These are phyloP conservation scores for Mastomys coucha DNA, from an alignment of 2,113 vertebrate genomes.

Conservation along the genomic window DNA sequence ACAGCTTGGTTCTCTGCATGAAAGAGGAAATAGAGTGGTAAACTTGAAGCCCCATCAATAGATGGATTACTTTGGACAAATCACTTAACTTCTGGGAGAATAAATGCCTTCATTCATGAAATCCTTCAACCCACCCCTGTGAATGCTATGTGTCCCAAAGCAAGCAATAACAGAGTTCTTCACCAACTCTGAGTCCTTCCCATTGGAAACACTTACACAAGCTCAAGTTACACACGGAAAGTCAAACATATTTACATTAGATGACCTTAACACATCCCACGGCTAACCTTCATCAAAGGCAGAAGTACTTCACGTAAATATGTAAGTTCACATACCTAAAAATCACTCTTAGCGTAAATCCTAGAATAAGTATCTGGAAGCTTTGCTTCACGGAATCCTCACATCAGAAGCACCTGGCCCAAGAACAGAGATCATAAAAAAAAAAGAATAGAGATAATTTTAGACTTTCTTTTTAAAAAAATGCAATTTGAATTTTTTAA, in stretches of 20 bases:
- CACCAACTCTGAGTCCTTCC: neutral
- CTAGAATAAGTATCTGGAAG: slow-evolving; percentile 8
- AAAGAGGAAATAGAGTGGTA: neutral
- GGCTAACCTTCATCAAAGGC: slow-evolving; percentile 26
- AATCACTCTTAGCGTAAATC: neutral
- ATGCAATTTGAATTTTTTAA: neutral
- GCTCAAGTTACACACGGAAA: slow-evolving; percentile 51
- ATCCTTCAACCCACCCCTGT: neutral
- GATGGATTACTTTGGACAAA: slow-evolving; percentile 27
- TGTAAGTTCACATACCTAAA: slow-evolving; percentile 6
- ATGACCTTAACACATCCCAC: slow-evolving; percentile 29
- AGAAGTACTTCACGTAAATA: slow-evolving; percentile 39
- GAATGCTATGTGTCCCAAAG: neutral
- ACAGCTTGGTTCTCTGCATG: neutral
- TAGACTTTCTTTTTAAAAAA: neutral
- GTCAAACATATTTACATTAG: slow-evolving; percentile 66
- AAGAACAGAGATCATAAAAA: neutral
- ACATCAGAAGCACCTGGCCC: neutral
- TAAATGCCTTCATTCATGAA: neutral
- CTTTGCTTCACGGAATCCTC: neutral
- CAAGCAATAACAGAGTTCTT: slow-evolving; percentile 6
- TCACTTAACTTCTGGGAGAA: slow-evolving; percentile 8
- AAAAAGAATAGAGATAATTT: neutral
- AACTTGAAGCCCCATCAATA: neutral
- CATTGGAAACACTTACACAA: slow-evolving; percentile 7